These are phyloP conservation scores for Siphlonurus alternatus DNA, from an alignment of 2,888 invertebrate species.

Conservation along the genomic window DNA sequence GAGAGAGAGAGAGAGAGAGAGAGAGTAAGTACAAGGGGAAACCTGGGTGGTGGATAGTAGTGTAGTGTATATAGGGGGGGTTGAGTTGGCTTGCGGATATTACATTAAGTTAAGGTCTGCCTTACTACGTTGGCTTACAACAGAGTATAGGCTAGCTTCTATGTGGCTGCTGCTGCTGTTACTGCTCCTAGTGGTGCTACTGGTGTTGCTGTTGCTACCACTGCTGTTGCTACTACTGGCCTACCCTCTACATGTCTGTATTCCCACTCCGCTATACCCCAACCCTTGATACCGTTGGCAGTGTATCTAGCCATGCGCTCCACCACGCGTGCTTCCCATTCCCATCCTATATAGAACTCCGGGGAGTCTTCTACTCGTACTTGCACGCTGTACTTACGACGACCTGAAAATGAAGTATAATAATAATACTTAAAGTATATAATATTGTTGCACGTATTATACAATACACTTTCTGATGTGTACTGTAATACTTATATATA, in stretches of 20 bases:
- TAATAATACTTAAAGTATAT: not conserved
- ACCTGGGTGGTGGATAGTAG: too few relatives aligned
- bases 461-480: not conserved
- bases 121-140: not conserved
- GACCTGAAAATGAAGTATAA: conserved; percentile 25
- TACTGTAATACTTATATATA: not conserved
- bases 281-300: conserved; percentile 43
- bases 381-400: conserved; percentile 31
- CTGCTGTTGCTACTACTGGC: not conserved
- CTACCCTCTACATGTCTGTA: conserved; percentile 32
- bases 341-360: conserved; percentile 39
- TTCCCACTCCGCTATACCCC: conserved; percentile 47
- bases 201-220: not conserved
- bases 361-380: conserved; percentile 36
- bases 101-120: not conserved
- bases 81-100: not conserved
- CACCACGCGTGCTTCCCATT: conserved; percentile 38
- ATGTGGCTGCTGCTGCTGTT: not conserved
- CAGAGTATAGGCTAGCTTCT: not conserved
- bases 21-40: too few relatives aligned
- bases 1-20: not conserved
- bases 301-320: conserved; percentile 39
- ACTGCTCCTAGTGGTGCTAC: not conserved
- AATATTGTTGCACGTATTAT: not conserved
- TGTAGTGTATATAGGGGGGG: not conserved